Evolutionary conservation across 2,113 vertebrate genomes (phyloP), one percentile per base, ranked within the genome.

Genomic region (Mionectes macconnelli): DNA sequence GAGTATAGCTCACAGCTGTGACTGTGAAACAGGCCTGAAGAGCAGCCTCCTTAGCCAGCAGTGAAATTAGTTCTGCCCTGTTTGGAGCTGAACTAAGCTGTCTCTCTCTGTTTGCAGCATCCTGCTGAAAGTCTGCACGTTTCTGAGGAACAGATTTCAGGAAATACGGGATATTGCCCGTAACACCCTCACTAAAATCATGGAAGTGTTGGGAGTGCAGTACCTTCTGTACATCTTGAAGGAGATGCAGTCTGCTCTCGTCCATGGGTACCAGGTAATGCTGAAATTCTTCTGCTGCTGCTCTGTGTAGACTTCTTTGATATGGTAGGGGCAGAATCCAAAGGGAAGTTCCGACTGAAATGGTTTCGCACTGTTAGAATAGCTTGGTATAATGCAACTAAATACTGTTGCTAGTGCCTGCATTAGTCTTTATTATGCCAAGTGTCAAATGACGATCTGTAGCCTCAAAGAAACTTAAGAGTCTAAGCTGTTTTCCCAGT

Each of bases 251-350:
- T 97, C 97, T 2, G 94, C 98, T 1, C 98, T 99, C 10, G 97
- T 99, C 66, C 99, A 99, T 70, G 99, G 99, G 12, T 99, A 99
- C 91, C 99, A 99, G 99, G 99, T 99, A 97, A 95, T 66, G 56
- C 19, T 45, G 53, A 73, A 45, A 52, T 67, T 80, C 47, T 83
- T 81, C 27, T 13, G 73, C 55, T 83, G 69, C 59, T 89, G 17
- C 21, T 87, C 47, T 89, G 44, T 55, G 4, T 57, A 70, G 30
- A 20, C 15, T 14, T 21, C 59, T 53, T 52, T 63, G 14, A n/a
- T 66, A 18, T 45, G 6, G 47, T 86, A 63, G 35, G 47, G 76
- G 57, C n/a, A 73, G 45, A 91, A n/a, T 81, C n/a, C 42, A 72
- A 69, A 63, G 55, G 10, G 33, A 69, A 55, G 12, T 40, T 87